phyloP scores from a whole-genome alignment of 2,113 vertebrate genomes.

The Dromaius novaehollandiae region DNA sequence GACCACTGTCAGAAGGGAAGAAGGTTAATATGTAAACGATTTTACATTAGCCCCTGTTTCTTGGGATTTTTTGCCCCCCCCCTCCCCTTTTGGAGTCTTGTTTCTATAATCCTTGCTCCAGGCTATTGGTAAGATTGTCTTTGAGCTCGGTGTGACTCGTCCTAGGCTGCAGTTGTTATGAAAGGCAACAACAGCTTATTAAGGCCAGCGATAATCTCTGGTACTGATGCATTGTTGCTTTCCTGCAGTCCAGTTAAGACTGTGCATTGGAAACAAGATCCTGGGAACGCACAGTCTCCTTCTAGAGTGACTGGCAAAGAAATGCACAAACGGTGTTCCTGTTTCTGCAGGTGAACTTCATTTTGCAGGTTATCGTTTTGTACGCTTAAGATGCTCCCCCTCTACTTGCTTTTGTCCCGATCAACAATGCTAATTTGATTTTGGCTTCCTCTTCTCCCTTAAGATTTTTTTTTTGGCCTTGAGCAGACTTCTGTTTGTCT shows the following conservation, averaged over 20 bases:
- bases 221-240: slow-evolving; percentile 75
- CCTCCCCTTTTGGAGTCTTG: slow-evolving; percentile 69
- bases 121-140: slow-evolving; percentile 83
- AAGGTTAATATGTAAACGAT: slow-evolving; percentile 97
- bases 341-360: not conserved
- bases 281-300: slow-evolving; percentile 4
- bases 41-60: slow-evolving; percentile 90
- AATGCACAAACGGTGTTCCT: not conserved
- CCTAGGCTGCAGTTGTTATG: slow-evolving; percentile 76
- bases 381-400: not conserved
- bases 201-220: slow-evolving; percentile 79
- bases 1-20: slow-evolving; percentile 90
- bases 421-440: not conserved
- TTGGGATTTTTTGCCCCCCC: slow-evolving; percentile 57
- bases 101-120: slow-evolving; percentile 94
- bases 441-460: not conserved
- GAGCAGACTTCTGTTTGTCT: not conserved
- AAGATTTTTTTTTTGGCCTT: not conserved
- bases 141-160: slow-evolving; percentile 71
- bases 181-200: slow-evolving; percentile 81
- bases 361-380: not conserved
- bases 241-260: slow-evolving; percentile 67
- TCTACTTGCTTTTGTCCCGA: not conserved
- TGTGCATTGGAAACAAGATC: slow-evolving; percentile 30
- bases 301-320: slow-evolving; percentile 44